Conservation (phyloP, 2,797 vertebrate species). For the Meda fulgida region DNA sequence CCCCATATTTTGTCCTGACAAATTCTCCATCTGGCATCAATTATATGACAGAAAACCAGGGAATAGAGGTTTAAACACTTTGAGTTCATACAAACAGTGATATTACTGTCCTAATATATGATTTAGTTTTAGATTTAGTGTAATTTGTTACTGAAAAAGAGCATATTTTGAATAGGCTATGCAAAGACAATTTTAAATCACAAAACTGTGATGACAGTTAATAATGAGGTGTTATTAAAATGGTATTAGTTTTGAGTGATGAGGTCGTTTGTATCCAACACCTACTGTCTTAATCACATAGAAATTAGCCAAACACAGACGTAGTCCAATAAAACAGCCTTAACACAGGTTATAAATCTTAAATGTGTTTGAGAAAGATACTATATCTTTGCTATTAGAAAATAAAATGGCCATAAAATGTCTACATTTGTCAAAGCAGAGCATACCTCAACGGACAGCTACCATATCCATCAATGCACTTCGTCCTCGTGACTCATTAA, state of each 20-base stretch:
- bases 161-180: neutral
- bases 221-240: slow-evolving; percentile 10
- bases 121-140: neutral
- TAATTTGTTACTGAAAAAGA: neutral
- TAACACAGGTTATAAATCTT: neutral
- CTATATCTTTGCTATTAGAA: neutral
- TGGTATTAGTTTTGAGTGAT: slow-evolving; percentile 32
- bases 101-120: neutral
- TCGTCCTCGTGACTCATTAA: neutral
- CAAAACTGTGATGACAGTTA: neutral
- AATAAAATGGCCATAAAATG: neutral
- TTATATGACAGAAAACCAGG: slow-evolving; percentile 30
- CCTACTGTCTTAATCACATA: slow-evolving; percentile 20
- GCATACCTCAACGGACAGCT: neutral
- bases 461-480: neutral
- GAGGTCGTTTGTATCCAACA: slow-evolving; percentile 54
- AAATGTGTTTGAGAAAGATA: slow-evolving; percentile 21
- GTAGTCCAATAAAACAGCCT: neutral
- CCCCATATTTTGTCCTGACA: slow-evolving; percentile 43
- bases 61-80: slow-evolving; percentile 2
- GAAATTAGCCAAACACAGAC: slow-evolving; percentile 25
- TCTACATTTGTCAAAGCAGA: neutral
- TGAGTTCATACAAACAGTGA: neutral
- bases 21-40: slow-evolving; percentile 46
- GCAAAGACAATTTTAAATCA: neutral